Evolutionary conservation across 2,888 invertebrate species (phyloP).

Genomic region (Icerya purchasi): DNA sequence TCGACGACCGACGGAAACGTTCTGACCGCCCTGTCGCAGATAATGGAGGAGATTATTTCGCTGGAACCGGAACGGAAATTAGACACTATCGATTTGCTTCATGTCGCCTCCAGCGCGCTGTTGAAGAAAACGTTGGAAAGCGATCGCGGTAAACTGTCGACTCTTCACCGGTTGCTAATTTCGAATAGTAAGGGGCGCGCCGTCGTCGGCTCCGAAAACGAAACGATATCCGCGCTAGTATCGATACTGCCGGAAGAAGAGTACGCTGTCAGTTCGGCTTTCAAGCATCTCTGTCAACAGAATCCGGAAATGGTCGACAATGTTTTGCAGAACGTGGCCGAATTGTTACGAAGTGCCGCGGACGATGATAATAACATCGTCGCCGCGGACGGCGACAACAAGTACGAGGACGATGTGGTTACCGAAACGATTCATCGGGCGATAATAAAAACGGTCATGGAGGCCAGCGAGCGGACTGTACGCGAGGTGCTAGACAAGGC

Average conservation of each 20-base stretch:
- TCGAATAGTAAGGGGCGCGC: constrained; percentile 30
- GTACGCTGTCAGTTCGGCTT: constrained; percentile 33
- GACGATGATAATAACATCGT: not conserved
- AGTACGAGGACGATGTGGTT: constrained; percentile 40
- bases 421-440: constrained; percentile 42
- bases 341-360: constrained; percentile 22
- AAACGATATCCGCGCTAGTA: constrained; percentile 38
- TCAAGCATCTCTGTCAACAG: constrained; percentile 39
- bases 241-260: constrained; percentile 38
- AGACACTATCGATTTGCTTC: constrained; percentile 1
- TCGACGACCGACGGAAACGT: not conserved
- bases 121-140: not conserved
- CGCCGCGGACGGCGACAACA: constrained; percentile 31
- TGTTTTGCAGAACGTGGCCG: constrained; percentile 36
- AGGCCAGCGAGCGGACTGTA: constrained; percentile 36
- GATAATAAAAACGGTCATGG: constrained; percentile 40
- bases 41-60: not conserved
- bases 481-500: constrained; percentile 32
- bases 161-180: constrained; percentile 36
- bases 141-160: constrained; percentile 30
- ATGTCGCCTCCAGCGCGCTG: not conserved
- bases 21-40: not conserved
- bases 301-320: constrained; percentile 37
- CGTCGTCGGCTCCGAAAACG: constrained; percentile 25
- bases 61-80: not conserved